Conservation (phyloP, 2,888 invertebrate species). For the Eupithecia dodoneata region DNA sequence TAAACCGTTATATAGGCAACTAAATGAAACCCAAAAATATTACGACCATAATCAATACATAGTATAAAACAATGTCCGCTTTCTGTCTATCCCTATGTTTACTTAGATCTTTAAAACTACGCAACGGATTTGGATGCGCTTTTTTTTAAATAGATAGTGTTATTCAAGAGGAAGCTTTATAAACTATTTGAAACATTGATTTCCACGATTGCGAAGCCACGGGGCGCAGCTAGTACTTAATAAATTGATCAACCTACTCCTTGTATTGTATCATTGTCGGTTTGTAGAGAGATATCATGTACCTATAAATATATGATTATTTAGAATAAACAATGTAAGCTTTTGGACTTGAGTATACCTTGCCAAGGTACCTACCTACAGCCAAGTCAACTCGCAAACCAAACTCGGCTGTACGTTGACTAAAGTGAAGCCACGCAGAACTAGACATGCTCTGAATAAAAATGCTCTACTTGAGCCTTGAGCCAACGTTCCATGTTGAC, state of each 20-base stretch:
- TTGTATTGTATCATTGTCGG: no score
- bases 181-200: no score
- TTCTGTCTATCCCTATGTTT: no score
- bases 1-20: not conserved
- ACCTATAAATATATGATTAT: no score
- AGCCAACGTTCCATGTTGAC: conserved; percentile 63
- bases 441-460: conserved; percentile 64
- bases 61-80: no score
- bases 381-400: not conserved
- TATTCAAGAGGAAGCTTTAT: no score
- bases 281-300: not conserved
- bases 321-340: not conserved
- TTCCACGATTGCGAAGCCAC: no score
- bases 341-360: not conserved
- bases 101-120: no score
- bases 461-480: conserved; percentile 64
- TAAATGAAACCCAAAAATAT: not conserved
- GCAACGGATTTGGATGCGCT: no score
- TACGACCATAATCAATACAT: not conserved
- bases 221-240: no score
- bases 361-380: not conserved
- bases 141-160: no score
- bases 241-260: no score
- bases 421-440: conserved; percentile 46
- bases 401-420: conserved; percentile 44